These are phyloP conservation scores for Himantopus leucocephalus DNA, from an alignment of 2,113 vertebrate species.

Conservation along the genomic window DNA sequence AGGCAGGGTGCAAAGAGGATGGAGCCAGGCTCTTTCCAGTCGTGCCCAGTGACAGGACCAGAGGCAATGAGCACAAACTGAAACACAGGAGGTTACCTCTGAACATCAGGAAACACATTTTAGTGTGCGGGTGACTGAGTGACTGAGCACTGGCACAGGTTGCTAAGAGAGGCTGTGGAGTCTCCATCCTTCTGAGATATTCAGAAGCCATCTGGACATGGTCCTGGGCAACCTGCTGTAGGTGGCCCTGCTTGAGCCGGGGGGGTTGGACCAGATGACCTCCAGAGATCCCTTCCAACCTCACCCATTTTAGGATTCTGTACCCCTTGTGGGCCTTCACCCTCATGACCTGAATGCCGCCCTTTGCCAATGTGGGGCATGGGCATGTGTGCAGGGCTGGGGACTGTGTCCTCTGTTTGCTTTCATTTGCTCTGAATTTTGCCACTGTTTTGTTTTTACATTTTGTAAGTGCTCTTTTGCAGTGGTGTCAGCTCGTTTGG, in stretches of 20 bases:
- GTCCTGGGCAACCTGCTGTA: background rate
- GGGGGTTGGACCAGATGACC: background rate
- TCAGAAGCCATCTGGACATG: background rate
- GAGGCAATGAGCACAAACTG: background rate
- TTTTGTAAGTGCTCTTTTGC: background rate
- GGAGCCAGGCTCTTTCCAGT: background rate
- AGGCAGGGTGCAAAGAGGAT: background rate
- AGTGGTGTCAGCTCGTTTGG: background rate
- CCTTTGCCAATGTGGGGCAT: background rate
- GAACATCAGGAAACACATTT: background rate
- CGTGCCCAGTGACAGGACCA: background rate
- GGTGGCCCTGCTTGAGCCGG: background rate
- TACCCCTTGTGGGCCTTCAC: background rate
- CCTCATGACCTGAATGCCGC: background rate
- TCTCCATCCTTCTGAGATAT: background rate
- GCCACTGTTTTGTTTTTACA: background rate
- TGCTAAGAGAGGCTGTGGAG: background rate
- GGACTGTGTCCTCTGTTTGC: background rate
- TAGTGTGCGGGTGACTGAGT: background rate
- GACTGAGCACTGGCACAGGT: background rate
- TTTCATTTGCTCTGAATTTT: background rate
- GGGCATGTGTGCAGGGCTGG: background rate
- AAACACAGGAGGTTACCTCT: background rate
- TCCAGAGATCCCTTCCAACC: background rate
- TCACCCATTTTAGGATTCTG: background rate